Percentiles rank a stretch among this genome's conserved stretches.
Conservation (phyloP, 2,113 vertebrate species). For the Lamprologus lemairii region DNA sequence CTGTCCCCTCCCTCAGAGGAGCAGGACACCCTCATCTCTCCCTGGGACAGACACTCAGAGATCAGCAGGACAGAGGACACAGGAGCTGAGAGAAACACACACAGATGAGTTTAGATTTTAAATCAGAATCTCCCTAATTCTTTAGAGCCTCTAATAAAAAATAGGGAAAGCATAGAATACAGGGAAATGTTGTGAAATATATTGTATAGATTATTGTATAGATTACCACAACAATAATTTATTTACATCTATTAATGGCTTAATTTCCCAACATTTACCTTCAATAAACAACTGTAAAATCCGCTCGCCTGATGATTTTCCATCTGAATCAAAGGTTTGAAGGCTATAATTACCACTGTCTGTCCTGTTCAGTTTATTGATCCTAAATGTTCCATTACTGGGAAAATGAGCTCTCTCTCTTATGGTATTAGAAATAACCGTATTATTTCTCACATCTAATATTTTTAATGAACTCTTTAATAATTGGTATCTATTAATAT, state of each 20-base stretch:
- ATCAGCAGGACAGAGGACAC: not conserved
- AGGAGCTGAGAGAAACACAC: not conserved
- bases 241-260: not conserved
- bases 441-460: not conserved
- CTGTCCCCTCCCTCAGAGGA: constrained; percentile 27
- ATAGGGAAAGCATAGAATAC: not conserved
- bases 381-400: not conserved
- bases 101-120: not conserved
- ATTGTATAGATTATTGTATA: not conserved
- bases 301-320: fast-evolving
- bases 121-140: not conserved
- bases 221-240: not conserved
- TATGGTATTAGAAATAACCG: not conserved
- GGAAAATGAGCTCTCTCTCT: not conserved
- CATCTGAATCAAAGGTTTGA: not conserved
- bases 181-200: fast-evolving
- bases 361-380: not conserved
- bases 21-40: not conserved
- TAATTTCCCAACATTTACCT: not conserved
- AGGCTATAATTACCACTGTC: not conserved
- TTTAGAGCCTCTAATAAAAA: fast-evolving
- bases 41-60: fast-evolving
- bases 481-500: fast-evolving
- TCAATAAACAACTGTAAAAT: not conserved
- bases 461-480: fast-evolving